These are phyloP conservation scores for Phoebastria nigripes DNA, from an alignment of 2,797 vertebrate genomes.

Conservation along the genomic window DNA sequence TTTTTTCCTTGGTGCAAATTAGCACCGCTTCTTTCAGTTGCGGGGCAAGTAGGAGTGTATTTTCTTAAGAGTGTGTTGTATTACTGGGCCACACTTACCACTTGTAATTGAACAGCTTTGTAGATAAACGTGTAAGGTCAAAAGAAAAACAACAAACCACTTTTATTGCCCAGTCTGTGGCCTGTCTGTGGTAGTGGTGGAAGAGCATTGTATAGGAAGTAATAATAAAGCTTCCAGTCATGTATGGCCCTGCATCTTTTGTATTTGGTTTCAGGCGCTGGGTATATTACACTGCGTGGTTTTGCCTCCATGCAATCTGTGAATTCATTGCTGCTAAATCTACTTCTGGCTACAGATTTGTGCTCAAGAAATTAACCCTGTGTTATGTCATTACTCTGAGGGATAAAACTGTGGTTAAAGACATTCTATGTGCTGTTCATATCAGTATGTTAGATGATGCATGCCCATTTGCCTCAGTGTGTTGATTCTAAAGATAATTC, in stretches of 20 bases:
- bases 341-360: neutral
- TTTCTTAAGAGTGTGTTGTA: neutral
- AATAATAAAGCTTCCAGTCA: neutral
- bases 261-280: neutral
- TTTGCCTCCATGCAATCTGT: neutral
- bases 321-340: neutral
- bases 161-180: neutral
- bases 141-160: neutral
- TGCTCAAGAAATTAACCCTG: neutral
- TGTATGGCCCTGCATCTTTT: neutral
- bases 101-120: neutral
- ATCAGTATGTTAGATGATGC: neutral
- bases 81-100: neutral
- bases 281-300: neutral
- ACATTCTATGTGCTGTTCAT: accelerated
- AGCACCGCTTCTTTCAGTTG: neutral
- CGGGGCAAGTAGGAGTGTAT: neutral
- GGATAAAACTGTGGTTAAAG: neutral
- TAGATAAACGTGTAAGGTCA: neutral
- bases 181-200: neutral
- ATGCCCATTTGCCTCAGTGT: neutral
- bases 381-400: neutral
- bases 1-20: neutral
- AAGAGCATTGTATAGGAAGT: neutral
- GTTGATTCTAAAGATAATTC: neutral